A percentile compares a stretch with the other conserved stretches of the same genome.
Evolutionary conservation across 2,113 vertebrate genomes (phyloP).

Genomic region (Campylomormyrus numenius): DNA sequence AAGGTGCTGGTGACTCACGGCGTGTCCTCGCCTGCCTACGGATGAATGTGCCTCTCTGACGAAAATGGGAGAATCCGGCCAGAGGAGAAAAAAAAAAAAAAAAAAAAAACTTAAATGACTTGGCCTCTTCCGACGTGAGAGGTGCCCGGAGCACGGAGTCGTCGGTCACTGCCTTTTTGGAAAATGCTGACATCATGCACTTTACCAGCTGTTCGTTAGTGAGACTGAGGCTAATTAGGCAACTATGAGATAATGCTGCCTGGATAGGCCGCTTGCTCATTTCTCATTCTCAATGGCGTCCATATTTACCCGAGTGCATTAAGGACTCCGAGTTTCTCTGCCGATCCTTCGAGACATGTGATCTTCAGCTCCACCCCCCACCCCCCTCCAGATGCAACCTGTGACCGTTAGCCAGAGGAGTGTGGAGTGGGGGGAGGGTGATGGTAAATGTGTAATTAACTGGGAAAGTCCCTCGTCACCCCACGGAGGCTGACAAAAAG

Average conservation of each 20-base stretch:
- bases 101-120: constrained; percentile 25
- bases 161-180: constrained; percentile 16
- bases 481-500: neutral
- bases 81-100: constrained; percentile 15
- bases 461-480: neutral
- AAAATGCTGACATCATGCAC: constrained; percentile 45
- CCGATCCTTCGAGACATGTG: neutral
- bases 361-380: neutral
- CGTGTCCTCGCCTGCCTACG: constrained; percentile 35
- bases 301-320: neutral
- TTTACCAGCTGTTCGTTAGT: constrained; percentile 56
- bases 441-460: neutral
- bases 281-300: constrained; percentile 42
- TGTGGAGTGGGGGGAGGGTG: neutral
- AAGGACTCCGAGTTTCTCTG: neutral
- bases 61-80: constrained; percentile 50
- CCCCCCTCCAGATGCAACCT: neutral
- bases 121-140: constrained; percentile 33
- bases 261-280: constrained; percentile 42
- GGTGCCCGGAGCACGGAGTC: constrained; percentile 37
- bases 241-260: constrained; percentile 53
- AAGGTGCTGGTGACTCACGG: constrained; percentile 38
- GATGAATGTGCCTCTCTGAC: constrained; percentile 51
- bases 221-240: constrained; percentile 55
- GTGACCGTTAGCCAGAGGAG: neutral